Conservation (phyloP, 2,113 vertebrate genomes). For the Climacteris rufus region DNA sequence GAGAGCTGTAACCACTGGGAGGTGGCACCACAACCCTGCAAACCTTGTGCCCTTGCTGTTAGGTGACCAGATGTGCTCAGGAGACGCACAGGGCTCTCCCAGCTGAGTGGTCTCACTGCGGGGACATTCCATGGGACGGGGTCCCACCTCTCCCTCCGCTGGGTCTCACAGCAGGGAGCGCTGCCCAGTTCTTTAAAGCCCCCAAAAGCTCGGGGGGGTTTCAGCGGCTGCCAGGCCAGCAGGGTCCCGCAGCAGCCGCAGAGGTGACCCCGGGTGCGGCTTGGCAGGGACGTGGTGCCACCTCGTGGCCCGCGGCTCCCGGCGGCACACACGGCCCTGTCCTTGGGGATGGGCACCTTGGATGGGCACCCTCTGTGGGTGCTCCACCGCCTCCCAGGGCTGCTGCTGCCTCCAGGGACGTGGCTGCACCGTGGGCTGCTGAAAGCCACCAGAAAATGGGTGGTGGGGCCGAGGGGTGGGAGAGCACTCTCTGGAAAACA, state of each 20-base stretch:
- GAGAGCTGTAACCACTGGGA: not conserved
- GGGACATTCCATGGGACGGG: not conserved
- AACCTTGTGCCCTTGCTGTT: not conserved
- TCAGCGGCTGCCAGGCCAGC: not conserved
- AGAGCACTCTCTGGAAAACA: not conserved
- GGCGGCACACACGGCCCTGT: not conserved
- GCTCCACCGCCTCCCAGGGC: not conserved
- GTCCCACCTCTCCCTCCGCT: not conserved
- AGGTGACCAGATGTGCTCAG: not conserved
- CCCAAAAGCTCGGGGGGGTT: not conserved
- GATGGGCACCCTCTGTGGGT: not conserved
- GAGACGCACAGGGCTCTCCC: not conserved
- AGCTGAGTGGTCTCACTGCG: not conserved
- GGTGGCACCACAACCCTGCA: not conserved
- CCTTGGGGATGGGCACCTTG: no score
- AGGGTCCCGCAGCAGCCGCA: not conserved
- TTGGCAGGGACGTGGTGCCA: slow-evolving; percentile 63
- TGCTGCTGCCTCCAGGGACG: accelerated
- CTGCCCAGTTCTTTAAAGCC: accelerated
- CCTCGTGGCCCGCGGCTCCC: slow-evolving; percentile 49
- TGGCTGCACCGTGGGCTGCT: not conserved
- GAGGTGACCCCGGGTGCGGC: not conserved
- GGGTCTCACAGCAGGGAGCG: not conserved
- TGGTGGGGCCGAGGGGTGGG: accelerated
- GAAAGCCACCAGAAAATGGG: not conserved